Percentiles rank a stretch among this genome's conserved stretches.
Conservation (phyloP, 2,888 invertebrate species). For the Halictus quadricinctus region DNA sequence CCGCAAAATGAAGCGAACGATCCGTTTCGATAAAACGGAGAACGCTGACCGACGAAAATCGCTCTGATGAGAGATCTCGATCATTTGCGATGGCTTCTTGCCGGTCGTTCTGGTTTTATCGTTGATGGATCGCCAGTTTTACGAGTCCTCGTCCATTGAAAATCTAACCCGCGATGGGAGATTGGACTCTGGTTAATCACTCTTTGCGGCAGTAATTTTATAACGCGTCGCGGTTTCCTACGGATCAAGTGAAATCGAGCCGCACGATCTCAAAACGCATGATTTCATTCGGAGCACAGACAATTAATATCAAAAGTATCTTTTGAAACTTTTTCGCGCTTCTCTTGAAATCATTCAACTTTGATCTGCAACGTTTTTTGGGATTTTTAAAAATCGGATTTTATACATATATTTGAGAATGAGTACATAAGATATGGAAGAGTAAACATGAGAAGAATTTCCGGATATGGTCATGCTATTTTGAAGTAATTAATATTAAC, state of each 20-base stretch:
- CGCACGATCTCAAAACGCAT: too few species aligned
- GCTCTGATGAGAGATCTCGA: conserved; percentile 10
- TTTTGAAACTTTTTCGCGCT: background rate
- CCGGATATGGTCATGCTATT: too few species aligned
- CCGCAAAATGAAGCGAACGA: conserved; percentile 14
- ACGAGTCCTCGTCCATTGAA: background rate
- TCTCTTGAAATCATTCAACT: background rate
- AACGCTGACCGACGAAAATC: background rate
- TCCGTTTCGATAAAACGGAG: conserved; percentile 22
- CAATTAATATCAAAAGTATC: background rate
- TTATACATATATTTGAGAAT: too few species aligned
- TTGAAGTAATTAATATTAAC: too few species aligned
- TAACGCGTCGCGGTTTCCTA: background rate
- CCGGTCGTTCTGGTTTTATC: background rate
- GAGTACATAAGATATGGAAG: too few species aligned
- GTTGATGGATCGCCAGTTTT: background rate
- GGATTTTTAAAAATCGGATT: too few species aligned
- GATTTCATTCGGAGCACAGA: too few species aligned
- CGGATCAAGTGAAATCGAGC: background rate
- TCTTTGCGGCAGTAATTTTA: background rate
- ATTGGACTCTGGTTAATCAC: background rate
- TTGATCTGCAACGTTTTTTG: background rate
- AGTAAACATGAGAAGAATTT: too few species aligned
- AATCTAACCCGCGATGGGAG: background rate
- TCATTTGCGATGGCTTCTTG: background rate